phyloP scores from a whole-genome alignment of 1,140 invertebrate genomes.

The Lepidurus arcticus region DNA sequence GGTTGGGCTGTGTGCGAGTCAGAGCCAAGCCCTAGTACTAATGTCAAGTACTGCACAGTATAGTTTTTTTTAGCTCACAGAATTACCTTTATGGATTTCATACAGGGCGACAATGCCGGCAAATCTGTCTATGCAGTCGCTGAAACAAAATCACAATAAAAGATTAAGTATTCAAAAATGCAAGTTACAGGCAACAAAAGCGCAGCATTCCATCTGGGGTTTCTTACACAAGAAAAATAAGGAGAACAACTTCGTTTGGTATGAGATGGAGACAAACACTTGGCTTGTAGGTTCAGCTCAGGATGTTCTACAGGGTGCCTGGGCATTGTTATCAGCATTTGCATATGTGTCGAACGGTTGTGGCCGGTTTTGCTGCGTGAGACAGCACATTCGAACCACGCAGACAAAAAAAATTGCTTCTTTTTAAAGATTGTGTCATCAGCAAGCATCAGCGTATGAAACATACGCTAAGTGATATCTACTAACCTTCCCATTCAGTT shows the following conservation, averaged over 20 bases:
- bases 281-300: neutral
- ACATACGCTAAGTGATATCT: neutral
- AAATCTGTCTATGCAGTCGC: no score
- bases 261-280: neutral
- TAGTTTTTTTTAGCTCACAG: no score
- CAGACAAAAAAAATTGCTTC: neutral
- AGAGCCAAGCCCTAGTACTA: neutral
- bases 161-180: no score
- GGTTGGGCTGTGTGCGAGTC: neutral
- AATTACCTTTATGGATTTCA: no score
- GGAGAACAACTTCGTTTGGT: neutral
- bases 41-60: neutral
- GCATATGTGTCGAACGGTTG: conserved; percentile 9
- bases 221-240: no score
- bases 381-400: neutral
- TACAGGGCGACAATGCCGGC: no score
- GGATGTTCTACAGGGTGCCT: neutral
- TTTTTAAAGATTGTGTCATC: neutral
- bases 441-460: neutral
- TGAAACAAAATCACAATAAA: no score
- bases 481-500: neutral
- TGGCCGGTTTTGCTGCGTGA: neutral
- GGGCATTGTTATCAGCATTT: conserved; percentile 1
- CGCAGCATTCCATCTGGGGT: no score
- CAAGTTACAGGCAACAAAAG: no score